phyloP scores from a whole-genome alignment of 2,113 vertebrate genomes.

The Zosterops pallidus region DNA sequence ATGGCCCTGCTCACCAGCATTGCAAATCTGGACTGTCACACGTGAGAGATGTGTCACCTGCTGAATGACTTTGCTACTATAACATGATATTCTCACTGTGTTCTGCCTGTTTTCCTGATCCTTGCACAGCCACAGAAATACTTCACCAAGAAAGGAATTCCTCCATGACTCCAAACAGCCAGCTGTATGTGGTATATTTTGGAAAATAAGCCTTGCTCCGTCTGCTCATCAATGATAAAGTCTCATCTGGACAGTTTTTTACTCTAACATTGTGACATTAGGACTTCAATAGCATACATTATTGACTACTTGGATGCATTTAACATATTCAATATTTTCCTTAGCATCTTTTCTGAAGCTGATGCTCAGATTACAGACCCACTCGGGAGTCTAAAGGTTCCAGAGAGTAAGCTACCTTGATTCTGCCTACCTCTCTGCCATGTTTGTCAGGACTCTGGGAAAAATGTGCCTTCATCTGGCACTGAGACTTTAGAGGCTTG shows the following conservation, averaged over 20 bases:
- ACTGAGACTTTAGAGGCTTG: not conserved
- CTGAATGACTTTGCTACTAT: rapidly evolving
- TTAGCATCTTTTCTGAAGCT: not conserved
- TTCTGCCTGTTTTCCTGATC: not conserved
- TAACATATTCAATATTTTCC: not conserved
- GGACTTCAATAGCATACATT: not conserved
- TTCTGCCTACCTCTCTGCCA: not conserved
- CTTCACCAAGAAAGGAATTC: not conserved
- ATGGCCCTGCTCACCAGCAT: not conserved
- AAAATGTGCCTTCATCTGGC: not conserved
- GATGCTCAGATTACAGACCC: not conserved
- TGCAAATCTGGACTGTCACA: not conserved
- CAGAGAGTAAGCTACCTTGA: not conserved
- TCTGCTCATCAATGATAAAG: not conserved
- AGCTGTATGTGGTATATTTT: rapidly evolving
- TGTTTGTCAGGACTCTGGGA: not conserved
- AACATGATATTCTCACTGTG: not conserved
- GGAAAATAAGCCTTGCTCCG: not conserved
- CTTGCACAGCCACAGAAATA: not conserved
- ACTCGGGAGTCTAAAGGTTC: not conserved
- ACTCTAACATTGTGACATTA: not conserved
- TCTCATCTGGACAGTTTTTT: not conserved
- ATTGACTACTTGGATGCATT: not conserved
- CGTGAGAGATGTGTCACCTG: not conserved
- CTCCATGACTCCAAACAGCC: not conserved